Base-by-base conservation (phyloP, 2,113 vertebrate genomes). In the Brienomyrus brachyistius region DNA sequence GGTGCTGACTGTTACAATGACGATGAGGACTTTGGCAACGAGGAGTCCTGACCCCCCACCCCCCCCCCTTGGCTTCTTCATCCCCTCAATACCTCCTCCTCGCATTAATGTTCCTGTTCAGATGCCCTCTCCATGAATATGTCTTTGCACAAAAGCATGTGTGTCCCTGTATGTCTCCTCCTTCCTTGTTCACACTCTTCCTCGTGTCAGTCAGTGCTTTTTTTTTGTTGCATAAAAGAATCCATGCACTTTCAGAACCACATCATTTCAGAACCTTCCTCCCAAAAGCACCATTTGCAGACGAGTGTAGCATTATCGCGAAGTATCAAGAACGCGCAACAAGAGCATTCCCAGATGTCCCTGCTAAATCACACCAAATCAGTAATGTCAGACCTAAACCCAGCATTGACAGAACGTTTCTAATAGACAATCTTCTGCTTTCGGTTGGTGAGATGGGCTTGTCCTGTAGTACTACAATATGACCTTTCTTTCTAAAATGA, bases 11-110 rank as follows among this genome's bases (percentile, higher is more conserved):
- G 96, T 95, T 99, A 98, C 0, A 98, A 98, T 45, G 97, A 99
- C 0, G 98, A 99, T 0, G 98, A 99, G 59, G 98, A 99, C 96
- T 99, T 98, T 89, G 98, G 98, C 91, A 99, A 99, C 0, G 98
- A 99, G 94, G 98, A 99, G 94, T 99, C 97, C 77, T 99, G 98
- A 99, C 95, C 74, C 19, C 31, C 31, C 31, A 35, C 15, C 51
- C 15, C 51, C 31, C 48, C 93, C 93, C 93, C 89, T 92, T 70
- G 31, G 47, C 66, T 66, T 19, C 54, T 91, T 91, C 19, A 31
- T 54, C 13, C 19, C 6, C 51, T 66, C 50, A 51, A 21, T 31
- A 50, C 89, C 86, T 93, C 90, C 5, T 10, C 50, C 7, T 88
- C 27, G 0, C 15, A 13, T 59, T 43, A 87, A 87, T 50, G 82